These are phyloP conservation scores for Oedothorax gibbosus DNA, from an alignment of 1,140 invertebrate species.

Conservation along the genomic window DNA sequence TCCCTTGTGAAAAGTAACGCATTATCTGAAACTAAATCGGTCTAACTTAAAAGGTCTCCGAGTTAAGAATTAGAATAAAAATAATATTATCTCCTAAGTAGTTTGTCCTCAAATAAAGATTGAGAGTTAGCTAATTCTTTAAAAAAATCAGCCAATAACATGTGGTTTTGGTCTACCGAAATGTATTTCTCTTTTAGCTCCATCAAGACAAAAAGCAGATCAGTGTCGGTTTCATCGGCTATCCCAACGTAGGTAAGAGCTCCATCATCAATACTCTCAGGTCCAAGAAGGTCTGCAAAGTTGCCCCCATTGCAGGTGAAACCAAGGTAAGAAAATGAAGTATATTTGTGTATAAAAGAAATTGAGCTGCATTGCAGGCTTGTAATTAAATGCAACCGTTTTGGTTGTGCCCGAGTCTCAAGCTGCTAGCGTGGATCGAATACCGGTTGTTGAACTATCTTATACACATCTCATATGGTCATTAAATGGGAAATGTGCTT, in stretches of 20 bases:
- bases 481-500: too few species aligned
- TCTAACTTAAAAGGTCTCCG: too few species aligned
- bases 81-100: neutral
- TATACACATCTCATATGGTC: too few species aligned
- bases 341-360: too few species aligned
- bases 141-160: neutral
- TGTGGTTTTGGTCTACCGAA: neutral
- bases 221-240: conserved; percentile 98
- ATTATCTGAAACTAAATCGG: too few species aligned
- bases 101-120: neutral
- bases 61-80: too few species aligned
- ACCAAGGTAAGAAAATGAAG: conserved; percentile 81
- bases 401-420: too few species aligned
- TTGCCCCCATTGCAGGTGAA: conserved; percentile 98
- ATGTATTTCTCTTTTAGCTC: conserved; percentile 69
- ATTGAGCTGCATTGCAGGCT: too few species aligned
- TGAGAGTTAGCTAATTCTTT: neutral
- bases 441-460: too few species aligned
- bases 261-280: conserved; percentile 97
- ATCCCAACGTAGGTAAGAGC: conserved; percentile 99
- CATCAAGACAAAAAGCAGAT: conserved; percentile 98
- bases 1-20: too few species aligned
- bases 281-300: conserved; percentile 97
- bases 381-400: too few species aligned
- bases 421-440: too few species aligned